Conservation (phyloP, 1,140 invertebrate genomes). For the Spodoptera litura region DNA sequence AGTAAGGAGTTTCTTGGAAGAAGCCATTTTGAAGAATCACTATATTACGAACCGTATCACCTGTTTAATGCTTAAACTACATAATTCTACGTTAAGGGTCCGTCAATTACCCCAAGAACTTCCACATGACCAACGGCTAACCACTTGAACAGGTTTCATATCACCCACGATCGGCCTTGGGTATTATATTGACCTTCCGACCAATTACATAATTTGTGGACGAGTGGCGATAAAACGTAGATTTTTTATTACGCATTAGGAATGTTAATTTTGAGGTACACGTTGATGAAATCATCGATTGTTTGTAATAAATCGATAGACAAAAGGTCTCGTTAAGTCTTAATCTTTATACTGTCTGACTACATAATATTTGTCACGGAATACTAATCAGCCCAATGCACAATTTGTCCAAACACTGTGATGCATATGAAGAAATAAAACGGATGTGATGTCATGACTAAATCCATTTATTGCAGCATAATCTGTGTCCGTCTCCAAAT, state of each 20-base stretch:
- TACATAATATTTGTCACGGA: background rate
- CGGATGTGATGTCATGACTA: conserved; percentile 23
- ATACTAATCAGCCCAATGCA: conserved; percentile 3
- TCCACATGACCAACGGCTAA: conserved; percentile 51
- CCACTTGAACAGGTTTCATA: conserved; percentile 62
- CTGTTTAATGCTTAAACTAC: conserved; percentile 47
- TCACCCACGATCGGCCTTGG: conserved; percentile 66
- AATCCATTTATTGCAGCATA: conserved; percentile 44
- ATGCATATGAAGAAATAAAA: conserved; percentile 4
- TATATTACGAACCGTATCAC: conserved; percentile 32
- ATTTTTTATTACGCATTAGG: conserved; percentile 53
- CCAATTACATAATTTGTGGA: conserved; percentile 67
- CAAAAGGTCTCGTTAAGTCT: conserved; percentile 4
- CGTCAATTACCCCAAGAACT: conserved; percentile 53
- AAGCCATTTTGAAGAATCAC: conserved; percentile 28
- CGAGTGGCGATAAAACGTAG: conserved; percentile 59
- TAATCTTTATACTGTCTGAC: background rate
- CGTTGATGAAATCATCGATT: conserved; percentile 52
- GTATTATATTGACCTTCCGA: conserved; percentile 66
- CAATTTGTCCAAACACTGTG: background rate
- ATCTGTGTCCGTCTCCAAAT: background rate
- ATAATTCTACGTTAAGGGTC: conserved; percentile 51
- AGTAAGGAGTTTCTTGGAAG: conserved; percentile 32
- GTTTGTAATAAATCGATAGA: conserved; percentile 27
- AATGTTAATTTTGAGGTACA: conserved; percentile 51